Conservation (phyloP, 2,113 vertebrate species). For the Cricetomys ansorgei region DNA sequence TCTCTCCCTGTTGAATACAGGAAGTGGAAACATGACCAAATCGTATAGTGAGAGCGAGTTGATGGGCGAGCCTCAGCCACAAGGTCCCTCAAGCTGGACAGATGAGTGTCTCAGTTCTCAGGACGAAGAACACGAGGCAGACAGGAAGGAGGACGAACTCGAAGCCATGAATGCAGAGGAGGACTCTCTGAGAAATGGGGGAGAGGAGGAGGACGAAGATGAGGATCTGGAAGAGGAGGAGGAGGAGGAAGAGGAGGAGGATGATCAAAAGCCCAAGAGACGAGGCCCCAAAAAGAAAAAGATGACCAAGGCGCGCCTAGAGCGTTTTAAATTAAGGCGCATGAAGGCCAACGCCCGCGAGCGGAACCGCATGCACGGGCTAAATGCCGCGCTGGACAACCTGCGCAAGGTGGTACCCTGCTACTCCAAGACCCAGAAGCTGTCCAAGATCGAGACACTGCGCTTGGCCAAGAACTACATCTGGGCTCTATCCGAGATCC, state of each 20-base stretch:
- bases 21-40: constrained; percentile 93
- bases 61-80: constrained; percentile 89
- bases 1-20: constrained; percentile 78
- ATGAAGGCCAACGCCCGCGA: constrained; percentile 99
- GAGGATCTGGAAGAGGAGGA: constrained; percentile 88
- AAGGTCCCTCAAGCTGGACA: constrained; percentile 88
- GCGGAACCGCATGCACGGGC: constrained; percentile 98
- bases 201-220: constrained; percentile 89
- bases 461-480: constrained; percentile 99
- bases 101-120: constrained; percentile 91
- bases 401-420: constrained; percentile 99
- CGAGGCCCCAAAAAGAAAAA: constrained; percentile 99
- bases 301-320: constrained; percentile 98
- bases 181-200: constrained; percentile 80
- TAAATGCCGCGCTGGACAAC: constrained; percentile 98
- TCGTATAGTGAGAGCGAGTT: constrained; percentile 93
- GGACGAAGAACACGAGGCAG: constrained; percentile 89
- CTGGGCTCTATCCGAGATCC: constrained; percentile 97
- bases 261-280: constrained; percentile 96
- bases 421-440: constrained; percentile 99
- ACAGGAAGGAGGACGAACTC: constrained; percentile 87
- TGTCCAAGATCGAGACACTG: constrained; percentile 98
- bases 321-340: constrained; percentile 96
- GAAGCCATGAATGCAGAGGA: constrained; percentile 84
- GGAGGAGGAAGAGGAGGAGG: constrained; percentile 94